Base-by-base conservation (phyloP, 2,113 vertebrate species). In the Theristicus caerulescens region DNA sequence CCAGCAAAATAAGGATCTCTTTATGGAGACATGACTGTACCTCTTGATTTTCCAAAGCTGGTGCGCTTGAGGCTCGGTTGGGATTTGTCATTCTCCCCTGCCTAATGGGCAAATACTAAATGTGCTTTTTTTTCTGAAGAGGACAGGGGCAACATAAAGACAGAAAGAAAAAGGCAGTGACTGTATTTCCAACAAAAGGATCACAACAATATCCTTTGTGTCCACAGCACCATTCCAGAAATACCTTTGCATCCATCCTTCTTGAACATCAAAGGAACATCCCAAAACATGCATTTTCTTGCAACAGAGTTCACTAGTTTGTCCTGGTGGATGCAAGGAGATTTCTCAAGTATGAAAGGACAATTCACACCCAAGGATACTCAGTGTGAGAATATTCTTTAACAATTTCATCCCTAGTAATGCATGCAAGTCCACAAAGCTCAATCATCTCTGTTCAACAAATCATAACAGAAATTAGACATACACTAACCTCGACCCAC, bases 1-100 rank as follows among this genome's bases (percentile, higher is more conserved):
- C 3, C 27, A 54, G 22, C 3, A 67, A 84, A 89, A 51, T 12
- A 59, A 76, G 31, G 16, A 54, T 40, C 6, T 62, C 12, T 83
- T 22, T 36, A 44, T 58, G 29, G 31, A 93, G 24, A n/a, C 4
- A 20, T 0, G 2, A 40, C 10, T 54, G 25, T 11, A 73, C 0
- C 0, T 73, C 31, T 64, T 65, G 10, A 61, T 49, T 72, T 82
- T 46, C 34, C 69, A 40, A 54, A 84, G 51, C 4, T 58, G 38
- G 2, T 10, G 12, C 0, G 4, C 32, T 58, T 59, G 61, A 74
- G 57, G 42, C 8, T 66, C 32, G 3, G 21, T 62, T 73, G 7
- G 36, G 7, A 5, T 10, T 81, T 73, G 17, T 40, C 38, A 66
- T 25, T 70, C 14, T 49, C 18, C 54, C 36, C 13, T 81, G 24